Base-by-base conservation (phyloP, 1,140 invertebrate genomes). In the Dryas iulia region DNA sequence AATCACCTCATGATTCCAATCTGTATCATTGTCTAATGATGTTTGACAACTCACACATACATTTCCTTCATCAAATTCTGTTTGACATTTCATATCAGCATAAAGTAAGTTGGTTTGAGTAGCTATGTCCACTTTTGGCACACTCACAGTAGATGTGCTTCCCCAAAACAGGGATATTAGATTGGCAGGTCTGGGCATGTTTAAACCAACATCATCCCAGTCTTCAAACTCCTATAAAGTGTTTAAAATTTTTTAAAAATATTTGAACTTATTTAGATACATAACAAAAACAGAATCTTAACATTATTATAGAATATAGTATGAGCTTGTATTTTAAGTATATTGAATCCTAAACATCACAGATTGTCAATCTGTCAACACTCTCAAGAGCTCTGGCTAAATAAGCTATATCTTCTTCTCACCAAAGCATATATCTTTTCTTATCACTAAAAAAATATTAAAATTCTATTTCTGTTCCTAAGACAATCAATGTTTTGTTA, bases 141-240 rank as follows among this genome's bases (percentile, higher is more conserved):
- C 59, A 71, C 57, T 83, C n/a, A 84, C 28, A 31, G 68, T 33
- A 5, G 76, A 67, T 47, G 75, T 71, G 23, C 81, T 89, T 69
- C 96, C 96, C 72, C 96, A 93, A 82, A 97, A 98, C 28, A 98
- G 90, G 31, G 95, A 94, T 25, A 97, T 85, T 8, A 98, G 86
- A 81, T 95, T 95, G 8, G 96, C 94, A 23, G 97, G 97, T 78
- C 96, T 95, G 1, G 96, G 93, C 83, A 97, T 96, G 84, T 98
- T 98, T 12, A 98, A 90, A 2, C 97, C 97, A n/a, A 96, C 95
- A 92, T 98, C 96, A 92, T 98, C 96, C 97, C 97, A 98, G 81
- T 97, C 96, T 91, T 98, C 97, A 94, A 98, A 97, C 93, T 98
- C 97, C 95, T 96, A 74, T 5, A 86, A 83, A 98, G 81, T 97